These are phyloP conservation scores for Aselliscus stoliczkanus DNA, from an alignment of 2,797 vertebrate genomes.

Conservation along the genomic window DNA sequence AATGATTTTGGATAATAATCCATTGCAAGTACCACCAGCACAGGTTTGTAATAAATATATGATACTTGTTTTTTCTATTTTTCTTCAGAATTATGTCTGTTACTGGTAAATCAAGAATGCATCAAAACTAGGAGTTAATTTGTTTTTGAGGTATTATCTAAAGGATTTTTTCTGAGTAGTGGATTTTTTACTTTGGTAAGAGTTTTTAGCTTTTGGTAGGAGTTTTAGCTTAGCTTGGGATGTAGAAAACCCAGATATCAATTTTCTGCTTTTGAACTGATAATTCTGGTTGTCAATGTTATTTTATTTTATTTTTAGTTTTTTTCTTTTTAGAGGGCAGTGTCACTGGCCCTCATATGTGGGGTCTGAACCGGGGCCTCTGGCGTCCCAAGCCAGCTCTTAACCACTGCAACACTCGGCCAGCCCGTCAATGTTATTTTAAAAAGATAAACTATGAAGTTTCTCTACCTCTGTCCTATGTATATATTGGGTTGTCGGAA, in stretches of 20 bases:
- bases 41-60: conserved; percentile 86
- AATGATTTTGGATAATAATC: conserved; percentile 97
- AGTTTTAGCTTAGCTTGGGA: not conserved
- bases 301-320: too few species aligned
- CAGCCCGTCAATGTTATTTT: conserved; percentile 26
- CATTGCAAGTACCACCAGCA: conserved; percentile 97
- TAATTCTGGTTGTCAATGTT: not conserved
- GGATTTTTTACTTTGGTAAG: conserved; percentile 7
- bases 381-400: too few species aligned
- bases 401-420: too few species aligned
- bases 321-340: too few species aligned
- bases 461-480: not conserved
- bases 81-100: not conserved
- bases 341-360: too few species aligned
- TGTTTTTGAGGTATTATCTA: not conserved
- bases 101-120: not conserved
- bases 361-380: too few species aligned
- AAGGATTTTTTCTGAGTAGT: conserved; percentile 1
- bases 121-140: not conserved
- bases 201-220: not conserved
- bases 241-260: not conserved
- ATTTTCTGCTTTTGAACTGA: not conserved
- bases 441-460: not conserved
- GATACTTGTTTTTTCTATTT: conserved; percentile 14
- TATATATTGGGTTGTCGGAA: too few species aligned